These are phyloP conservation scores for Nomia melanderi DNA, from an alignment of 1,140 invertebrate species.

Conservation along the genomic window DNA sequence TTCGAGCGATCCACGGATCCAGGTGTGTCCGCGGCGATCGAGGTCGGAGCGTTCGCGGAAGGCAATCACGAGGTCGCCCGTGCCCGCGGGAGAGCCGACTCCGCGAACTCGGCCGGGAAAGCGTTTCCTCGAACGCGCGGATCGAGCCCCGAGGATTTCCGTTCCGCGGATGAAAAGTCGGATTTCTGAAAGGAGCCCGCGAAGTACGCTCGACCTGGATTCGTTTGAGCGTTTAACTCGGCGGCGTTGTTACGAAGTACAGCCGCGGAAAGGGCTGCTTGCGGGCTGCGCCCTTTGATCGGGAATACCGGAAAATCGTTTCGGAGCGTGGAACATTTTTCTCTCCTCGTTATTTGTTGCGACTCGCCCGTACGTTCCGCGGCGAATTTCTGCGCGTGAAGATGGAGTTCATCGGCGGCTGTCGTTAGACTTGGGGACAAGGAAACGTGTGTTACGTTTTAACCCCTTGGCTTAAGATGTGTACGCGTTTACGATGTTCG, in stretches of 20 bases:
- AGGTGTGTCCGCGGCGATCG: slow-evolving; percentile 39
- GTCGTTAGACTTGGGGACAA: too few species aligned
- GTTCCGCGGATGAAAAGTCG: not conserved
- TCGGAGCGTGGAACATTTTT: not conserved
- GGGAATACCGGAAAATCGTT: not conserved
- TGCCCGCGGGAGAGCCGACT: slow-evolving; percentile 1
- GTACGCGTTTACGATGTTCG: too few species aligned
- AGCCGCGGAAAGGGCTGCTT: not conserved
- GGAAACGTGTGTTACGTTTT: too few species aligned
- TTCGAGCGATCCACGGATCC: slow-evolving; percentile 35
- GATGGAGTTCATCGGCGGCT: too few species aligned
- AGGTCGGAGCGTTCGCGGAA: slow-evolving; percentile 41
- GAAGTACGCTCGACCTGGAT: slow-evolving; percentile 14
- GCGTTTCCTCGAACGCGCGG: too few species aligned
- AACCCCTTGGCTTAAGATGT: too few species aligned
- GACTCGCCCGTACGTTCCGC: too few species aligned
- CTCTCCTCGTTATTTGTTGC: not conserved
- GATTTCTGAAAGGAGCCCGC: not conserved
- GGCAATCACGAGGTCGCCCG: slow-evolving; percentile 8
- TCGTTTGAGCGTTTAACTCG: not conserved
- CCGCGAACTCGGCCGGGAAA: not conserved
- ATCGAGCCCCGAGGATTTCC: slow-evolving; percentile 1
- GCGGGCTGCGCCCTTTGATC: not conserved
- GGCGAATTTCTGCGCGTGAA: too few species aligned
- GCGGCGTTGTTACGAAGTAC: slow-evolving; percentile 3